A percentile compares a stretch with the other conserved stretches of the same genome.
Evolutionary conservation across 2,113 vertebrate species (phyloP).

Genomic region (Nothobranchius furzeri): DNA sequence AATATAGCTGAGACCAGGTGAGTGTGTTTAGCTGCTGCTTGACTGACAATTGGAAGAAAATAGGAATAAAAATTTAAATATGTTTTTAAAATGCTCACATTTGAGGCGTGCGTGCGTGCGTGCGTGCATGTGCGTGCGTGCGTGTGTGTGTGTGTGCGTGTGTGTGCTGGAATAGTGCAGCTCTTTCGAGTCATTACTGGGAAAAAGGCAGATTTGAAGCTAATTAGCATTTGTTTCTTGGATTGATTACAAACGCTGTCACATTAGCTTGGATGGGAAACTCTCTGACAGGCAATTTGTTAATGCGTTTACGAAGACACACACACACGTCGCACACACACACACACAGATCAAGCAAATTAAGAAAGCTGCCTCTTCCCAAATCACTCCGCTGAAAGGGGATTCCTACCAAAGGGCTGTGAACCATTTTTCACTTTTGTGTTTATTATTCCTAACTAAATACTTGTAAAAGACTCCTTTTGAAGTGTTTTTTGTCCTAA

Average conservation of each 20-base stretch:
- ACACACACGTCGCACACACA: background rate
- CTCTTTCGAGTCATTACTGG: background rate
- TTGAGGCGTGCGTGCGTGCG: background rate
- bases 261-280: constrained; percentile 24
- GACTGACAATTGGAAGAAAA: background rate
- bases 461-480: constrained; percentile 28
- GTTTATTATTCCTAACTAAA: constrained; percentile 1
- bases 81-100: background rate
- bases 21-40: constrained; percentile 8
- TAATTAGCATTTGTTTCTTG: constrained; percentile 53
- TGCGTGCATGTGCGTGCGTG: background rate
- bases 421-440: constrained; percentile 46
- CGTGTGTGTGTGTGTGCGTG: background rate
- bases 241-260: constrained; percentile 35
- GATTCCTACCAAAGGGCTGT: constrained; percentile 26
- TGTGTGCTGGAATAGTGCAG: background rate
- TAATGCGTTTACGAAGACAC: constrained; percentile 21
- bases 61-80: background rate
- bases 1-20: constrained; percentile 99
- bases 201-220: constrained; percentile 7
- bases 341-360: constrained; percentile 33
- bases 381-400: constrained; percentile 49
- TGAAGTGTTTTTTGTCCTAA: constrained; percentile 34
- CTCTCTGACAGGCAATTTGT: constrained; percentile 46
- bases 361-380: constrained; percentile 27